phyloP scores from a whole-genome alignment of 2,797 vertebrate genomes.

The Potorous gilbertii region DNA sequence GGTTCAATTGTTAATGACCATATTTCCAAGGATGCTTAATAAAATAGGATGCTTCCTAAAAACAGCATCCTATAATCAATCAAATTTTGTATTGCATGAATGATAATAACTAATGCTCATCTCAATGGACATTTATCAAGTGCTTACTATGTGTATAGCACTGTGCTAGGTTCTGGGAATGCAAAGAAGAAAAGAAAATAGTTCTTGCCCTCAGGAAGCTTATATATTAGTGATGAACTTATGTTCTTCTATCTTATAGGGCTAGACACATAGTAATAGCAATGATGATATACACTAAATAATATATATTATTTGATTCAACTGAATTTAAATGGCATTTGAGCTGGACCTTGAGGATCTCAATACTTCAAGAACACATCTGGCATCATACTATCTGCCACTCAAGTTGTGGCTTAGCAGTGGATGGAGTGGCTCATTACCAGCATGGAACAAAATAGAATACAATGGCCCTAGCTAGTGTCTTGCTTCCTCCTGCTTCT shows the following conservation, averaged over 20 bases:
- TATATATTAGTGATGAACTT: not conserved
- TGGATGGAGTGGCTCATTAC: not conserved
- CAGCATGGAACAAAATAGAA: not conserved
- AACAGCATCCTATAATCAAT: not conserved
- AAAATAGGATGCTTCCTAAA: not conserved
- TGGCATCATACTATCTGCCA: not conserved
- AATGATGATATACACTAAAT: not conserved
- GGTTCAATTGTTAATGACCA: not conserved
- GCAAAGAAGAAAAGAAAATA: slow-evolving; percentile 5
- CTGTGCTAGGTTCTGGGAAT: not conserved
- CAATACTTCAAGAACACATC: not conserved
- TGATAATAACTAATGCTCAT: not conserved
- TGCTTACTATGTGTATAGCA: not conserved
- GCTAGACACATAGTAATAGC: not conserved
- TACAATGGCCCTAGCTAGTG: not conserved
- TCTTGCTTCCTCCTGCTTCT: not conserved
- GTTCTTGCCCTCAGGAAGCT: not conserved
- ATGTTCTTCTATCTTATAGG: not conserved
- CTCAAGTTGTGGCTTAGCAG: not conserved
- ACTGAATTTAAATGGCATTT: not conserved
- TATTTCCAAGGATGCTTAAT: not conserved
- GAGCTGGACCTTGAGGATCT: not conserved
- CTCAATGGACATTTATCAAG: not conserved
- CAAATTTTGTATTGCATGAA: not conserved
- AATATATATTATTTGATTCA: not conserved